These are phyloP conservation scores for Mercenaria mercenaria DNA, from an alignment of 1,140 invertebrate species.

Conservation along the genomic window DNA sequence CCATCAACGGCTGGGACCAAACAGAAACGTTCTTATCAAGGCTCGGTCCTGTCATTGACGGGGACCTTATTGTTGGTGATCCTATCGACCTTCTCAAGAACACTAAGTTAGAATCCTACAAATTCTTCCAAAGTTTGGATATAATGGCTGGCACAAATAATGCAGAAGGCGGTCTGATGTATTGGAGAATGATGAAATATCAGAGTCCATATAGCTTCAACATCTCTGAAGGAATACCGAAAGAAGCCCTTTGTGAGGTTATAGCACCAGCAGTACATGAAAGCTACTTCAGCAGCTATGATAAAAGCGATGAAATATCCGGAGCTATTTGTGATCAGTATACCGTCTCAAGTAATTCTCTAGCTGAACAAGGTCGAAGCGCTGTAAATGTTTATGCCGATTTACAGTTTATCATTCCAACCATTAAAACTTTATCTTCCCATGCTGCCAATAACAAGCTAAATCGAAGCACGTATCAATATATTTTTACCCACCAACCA, in stretches of 20 bases:
- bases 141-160: constrained; percentile 72
- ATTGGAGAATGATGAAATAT: constrained; percentile 45
- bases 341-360: neutral
- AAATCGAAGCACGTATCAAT: constrained; percentile 60
- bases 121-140: constrained; percentile 68
- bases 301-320: neutral
- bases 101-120: constrained; percentile 28
- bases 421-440: constrained; percentile 36
- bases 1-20: neutral
- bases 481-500: constrained; percentile 68
- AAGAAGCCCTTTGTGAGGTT: constrained; percentile 61
- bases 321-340: constrained; percentile 66
- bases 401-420: constrained; percentile 66
- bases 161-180: constrained; percentile 70
- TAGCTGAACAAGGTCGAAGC: constrained; percentile 63
- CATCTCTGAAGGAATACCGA: constrained; percentile 68
- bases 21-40: constrained; percentile 6
- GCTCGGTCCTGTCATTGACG: constrained; percentile 70
- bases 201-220: constrained; percentile 59
- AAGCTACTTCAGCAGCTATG: constrained; percentile 53
- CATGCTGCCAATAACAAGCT: constrained; percentile 34
- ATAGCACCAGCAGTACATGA: constrained; percentile 53
- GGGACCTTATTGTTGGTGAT: constrained; percentile 57
- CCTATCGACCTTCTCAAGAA: constrained; percentile 56
- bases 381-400: constrained; percentile 70